phyloP scores from a whole-genome alignment of 2,113 vertebrate genomes.

The Riparia riparia region DNA sequence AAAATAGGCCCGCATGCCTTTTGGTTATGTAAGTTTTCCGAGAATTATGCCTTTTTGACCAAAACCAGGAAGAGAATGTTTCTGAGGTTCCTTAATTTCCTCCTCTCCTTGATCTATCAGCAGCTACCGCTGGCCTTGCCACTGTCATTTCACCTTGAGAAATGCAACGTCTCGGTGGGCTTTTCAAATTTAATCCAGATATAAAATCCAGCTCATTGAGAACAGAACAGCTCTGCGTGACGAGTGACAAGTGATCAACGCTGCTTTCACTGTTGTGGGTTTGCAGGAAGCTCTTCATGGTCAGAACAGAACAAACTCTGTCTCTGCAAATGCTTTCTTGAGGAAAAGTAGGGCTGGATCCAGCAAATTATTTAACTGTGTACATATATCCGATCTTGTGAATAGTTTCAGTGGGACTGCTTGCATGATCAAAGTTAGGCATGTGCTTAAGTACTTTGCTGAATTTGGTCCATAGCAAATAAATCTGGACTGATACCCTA shows the following conservation, averaged over 20 bases:
- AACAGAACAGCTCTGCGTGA: background rate
- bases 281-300: background rate
- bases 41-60: background rate
- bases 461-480: slow-evolving; percentile 43
- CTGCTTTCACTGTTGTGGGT: background rate
- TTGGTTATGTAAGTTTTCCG: background rate
- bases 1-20: background rate
- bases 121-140: background rate
- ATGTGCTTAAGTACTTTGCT: background rate
- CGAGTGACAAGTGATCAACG: background rate
- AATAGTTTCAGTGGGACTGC: background rate
- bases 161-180: background rate
- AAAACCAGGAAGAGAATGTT: background rate
- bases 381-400: background rate
- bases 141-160: slow-evolving; percentile 14
- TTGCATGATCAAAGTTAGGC: slow-evolving; percentile 6
- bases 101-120: background rate
- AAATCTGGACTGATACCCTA: slow-evolving; percentile 20
- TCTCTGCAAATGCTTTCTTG: background rate
- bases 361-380: background rate
- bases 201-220: background rate
- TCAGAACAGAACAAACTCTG: background rate
- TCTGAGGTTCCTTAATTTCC: slow-evolving; percentile 10
- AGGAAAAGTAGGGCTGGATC: slow-evolving; percentile 3
- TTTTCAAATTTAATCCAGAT: background rate